Evolutionary conservation across 2,888 invertebrate species (phyloP).

Genomic region (Caenorhabditis panamensis): DNA sequence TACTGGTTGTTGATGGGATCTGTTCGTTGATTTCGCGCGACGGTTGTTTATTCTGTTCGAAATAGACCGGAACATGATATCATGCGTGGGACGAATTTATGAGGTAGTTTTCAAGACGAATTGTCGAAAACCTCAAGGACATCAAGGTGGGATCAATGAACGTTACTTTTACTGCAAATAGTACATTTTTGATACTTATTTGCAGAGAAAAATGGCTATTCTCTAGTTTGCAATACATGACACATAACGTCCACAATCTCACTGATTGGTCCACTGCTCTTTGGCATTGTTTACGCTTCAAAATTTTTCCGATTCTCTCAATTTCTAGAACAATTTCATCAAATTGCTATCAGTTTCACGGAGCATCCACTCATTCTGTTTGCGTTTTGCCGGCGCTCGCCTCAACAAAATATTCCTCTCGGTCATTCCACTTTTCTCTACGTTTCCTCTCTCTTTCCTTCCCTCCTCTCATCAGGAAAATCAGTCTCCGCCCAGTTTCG

Average conservation of each 20-base stretch:
- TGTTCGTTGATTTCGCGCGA: background rate
- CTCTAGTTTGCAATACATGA: no score
- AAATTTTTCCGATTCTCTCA: background rate
- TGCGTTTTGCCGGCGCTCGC: constrained; percentile 41
- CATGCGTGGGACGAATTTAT: constrained; percentile 20
- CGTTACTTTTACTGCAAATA: no score
- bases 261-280: background rate
- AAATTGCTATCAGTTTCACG: constrained; percentile 50
- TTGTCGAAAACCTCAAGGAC: background rate
- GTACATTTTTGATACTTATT: background rate
- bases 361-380: constrained; percentile 17
- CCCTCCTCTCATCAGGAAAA: constrained; percentile 5
- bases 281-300: constrained; percentile 3
- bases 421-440: constrained; percentile 10
- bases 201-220: background rate
- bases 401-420: constrained; percentile 40
- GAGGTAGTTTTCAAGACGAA: constrained; percentile 5
- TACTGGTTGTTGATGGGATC: constrained; percentile 1
- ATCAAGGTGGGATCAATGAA: background rate
- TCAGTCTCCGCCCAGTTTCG: constrained; percentile 33
- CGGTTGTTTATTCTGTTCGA: constrained; percentile 1
- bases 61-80: constrained; percentile 52
- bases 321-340: constrained; percentile 6
- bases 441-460: constrained; percentile 7
- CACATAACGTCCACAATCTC: constrained; percentile 11